Base-by-base conservation (phyloP, 2,113 vertebrate genomes). In the Salvelinus sp. region DNA sequence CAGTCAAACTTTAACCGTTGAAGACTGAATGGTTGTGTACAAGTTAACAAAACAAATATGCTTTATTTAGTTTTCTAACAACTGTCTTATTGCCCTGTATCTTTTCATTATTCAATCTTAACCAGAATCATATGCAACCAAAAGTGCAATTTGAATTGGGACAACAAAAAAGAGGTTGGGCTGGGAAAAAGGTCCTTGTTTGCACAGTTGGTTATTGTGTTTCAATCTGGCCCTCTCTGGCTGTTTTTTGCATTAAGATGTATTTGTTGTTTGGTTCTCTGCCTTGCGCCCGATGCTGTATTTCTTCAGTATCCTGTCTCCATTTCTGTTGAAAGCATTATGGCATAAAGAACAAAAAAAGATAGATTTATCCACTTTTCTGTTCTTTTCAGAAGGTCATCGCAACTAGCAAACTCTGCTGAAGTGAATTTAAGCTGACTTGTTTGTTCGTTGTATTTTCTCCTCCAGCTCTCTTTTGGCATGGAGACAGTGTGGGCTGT, bases 251-350 rank as follows among this genome's bases (percentile, higher is more conserved):
- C 74, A 84, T 91, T 85, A 88, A 72, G 69, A 74, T 72, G 64
- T 50, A 81, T 76, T 77, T 86, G 80, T 78, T 91, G 82, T 88
- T 79, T 54, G 68, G 75, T 81, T 88, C 79, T 44, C 38, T 87
- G 54, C 82, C 77, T 86, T 79, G 85, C 82, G 86, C 80, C 70
- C 68, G 73, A 90, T 83, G 65, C 86, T 89, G 63, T 78, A 82
- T 85, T 82, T 86, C 72, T 82, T 86, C 80, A 81, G 74, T 73
- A 79, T 88, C 84, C 83, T 86, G 80, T 74, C 82, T 80, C 47
- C 75, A 76, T 85, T 85, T 88, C 86, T 88, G 84, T 76, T 82
- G 70, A 90, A 88, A 79, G 79, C 89, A 87, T 88, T 18, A 54
- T n/a, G 16, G 62, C 62, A 6, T 23, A 25, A 63, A 44, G 7